phyloP scores from a whole-genome alignment of 2,113 vertebrate species.

The Rafetus swinhoei region DNA sequence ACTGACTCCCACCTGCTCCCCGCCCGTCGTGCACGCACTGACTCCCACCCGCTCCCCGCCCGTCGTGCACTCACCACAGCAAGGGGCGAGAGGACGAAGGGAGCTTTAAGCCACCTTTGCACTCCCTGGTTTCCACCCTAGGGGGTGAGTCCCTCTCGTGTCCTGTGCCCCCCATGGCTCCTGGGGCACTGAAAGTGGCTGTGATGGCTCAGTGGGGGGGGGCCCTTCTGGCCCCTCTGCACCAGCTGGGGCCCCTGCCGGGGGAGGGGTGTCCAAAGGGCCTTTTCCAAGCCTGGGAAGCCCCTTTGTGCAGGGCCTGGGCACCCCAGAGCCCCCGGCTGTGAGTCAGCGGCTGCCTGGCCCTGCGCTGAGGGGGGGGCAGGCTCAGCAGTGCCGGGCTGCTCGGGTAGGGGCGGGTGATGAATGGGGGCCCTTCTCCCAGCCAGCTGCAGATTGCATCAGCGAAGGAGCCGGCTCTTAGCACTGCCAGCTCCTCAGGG shows the following conservation, averaged over 20 bases:
- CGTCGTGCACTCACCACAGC: accelerated
- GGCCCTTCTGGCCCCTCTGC: neutral
- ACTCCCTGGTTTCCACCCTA: neutral
- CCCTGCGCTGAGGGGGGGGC: no score
- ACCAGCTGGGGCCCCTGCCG: neutral
- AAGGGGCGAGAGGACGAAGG: neutral
- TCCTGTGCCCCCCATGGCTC: no score
- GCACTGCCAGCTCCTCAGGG: no score
- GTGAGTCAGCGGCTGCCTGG: neutral
- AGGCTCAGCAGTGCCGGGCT: no score
- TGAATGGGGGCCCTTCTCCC: no score
- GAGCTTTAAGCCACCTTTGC: neutral
- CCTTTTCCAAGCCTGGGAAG: neutral
- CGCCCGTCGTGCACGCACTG: no score
- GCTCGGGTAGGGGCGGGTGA: no score
- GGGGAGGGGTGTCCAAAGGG: neutral
- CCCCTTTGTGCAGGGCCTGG: neutral
- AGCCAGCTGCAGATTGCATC: no score
- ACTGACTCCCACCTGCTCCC: no score
- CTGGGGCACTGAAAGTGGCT: neutral
- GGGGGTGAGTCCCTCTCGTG: no score
- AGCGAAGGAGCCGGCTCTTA: no score
- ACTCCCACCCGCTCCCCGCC: neutral
- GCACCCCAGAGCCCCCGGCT: neutral
- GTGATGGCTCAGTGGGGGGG: no score